These are phyloP conservation scores for Pristionchus mayeri DNA, from an alignment of 2,888 invertebrate species.

Conservation along the genomic window DNA sequence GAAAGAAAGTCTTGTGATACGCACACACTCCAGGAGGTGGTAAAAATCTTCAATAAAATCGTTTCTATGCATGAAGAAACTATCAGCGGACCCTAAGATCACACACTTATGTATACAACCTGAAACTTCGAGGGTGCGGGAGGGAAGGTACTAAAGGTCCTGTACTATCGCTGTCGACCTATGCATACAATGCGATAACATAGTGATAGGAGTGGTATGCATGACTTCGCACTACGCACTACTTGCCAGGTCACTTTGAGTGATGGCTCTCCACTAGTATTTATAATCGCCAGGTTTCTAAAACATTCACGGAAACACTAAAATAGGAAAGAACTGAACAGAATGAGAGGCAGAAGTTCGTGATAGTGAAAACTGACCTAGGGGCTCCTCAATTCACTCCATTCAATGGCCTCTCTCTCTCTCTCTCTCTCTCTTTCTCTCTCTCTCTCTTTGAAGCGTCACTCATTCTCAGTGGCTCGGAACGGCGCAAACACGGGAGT, in stretches of 20 bases:
- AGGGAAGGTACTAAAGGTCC: slow-evolving; percentile 16
- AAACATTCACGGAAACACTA: no score
- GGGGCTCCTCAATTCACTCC: neutral
- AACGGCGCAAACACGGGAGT: slow-evolving; percentile 34
- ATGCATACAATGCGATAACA: neutral
- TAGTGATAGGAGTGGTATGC: neutral
- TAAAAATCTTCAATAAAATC: no score
- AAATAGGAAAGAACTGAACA: no score
- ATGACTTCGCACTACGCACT: neutral
- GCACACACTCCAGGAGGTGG: no score
- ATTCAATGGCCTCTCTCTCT: slow-evolving; percentile 13
- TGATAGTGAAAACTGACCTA: neutral
- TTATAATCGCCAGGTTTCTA: no score
- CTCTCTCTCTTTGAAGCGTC: neutral
- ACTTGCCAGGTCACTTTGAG: neutral
- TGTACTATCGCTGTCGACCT: neutral
- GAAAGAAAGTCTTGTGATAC: no score
- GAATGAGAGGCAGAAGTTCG: no score
- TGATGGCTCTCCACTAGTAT: no score
- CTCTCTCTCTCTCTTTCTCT: slow-evolving; percentile 31
- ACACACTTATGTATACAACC: neutral
- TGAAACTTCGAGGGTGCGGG: neutral
- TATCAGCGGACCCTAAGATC: neutral
- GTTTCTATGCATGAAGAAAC: no score
- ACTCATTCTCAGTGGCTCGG: slow-evolving; percentile 43